Percentiles rank a stretch among this genome's conserved stretches.
Conservation (phyloP, 2,888 invertebrate genomes). For the Lissonota sp. region DNA sequence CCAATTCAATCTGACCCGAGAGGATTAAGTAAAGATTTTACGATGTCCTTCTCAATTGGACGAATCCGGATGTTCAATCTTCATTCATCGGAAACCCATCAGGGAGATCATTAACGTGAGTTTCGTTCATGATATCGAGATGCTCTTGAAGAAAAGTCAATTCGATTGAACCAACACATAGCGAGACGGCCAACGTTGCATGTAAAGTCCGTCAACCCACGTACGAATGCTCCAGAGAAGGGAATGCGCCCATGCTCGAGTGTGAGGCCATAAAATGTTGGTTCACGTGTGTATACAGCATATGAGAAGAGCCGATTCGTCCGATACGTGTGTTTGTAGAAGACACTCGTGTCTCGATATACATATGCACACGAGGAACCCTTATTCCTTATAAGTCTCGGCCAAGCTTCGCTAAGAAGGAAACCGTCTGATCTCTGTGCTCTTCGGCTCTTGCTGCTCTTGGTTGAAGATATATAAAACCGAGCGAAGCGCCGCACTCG, state of each 20-base stretch:
- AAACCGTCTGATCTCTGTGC: constrained; percentile 60
- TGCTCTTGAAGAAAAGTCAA: constrained; percentile 36
- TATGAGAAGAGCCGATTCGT: constrained; percentile 29
- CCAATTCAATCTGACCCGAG: not conserved
- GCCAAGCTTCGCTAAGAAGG: constrained; percentile 64
- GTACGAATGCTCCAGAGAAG: constrained; percentile 51
- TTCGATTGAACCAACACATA: constrained; percentile 61
- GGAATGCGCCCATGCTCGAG: constrained; percentile 39
- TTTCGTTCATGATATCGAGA: constrained; percentile 33
- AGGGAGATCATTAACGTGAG: constrained; percentile 8
- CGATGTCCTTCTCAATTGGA: too few species aligned
- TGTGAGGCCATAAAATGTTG: constrained; percentile 40
- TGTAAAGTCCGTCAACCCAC: constrained; percentile 60
- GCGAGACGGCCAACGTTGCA: constrained; percentile 44
- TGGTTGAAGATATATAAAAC: constrained; percentile 57
- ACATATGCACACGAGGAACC: constrained; percentile 67
- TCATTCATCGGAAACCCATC: constrained; percentile 66
- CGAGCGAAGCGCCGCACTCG: constrained; percentile 64
- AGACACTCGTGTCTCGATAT: constrained; percentile 57
- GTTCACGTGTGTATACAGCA: constrained; percentile 8
- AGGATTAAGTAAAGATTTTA: too few species aligned
- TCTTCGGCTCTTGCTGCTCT: constrained; percentile 41
- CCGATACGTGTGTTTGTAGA: constrained; percentile 53
- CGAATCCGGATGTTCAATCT: constrained; percentile 43
- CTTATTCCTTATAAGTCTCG: constrained; percentile 76